Evolutionary conservation across 2,888 invertebrate species (phyloP), one percentile per base, ranked within the genome.

Genomic region (Calephelis perditalis): DNA sequence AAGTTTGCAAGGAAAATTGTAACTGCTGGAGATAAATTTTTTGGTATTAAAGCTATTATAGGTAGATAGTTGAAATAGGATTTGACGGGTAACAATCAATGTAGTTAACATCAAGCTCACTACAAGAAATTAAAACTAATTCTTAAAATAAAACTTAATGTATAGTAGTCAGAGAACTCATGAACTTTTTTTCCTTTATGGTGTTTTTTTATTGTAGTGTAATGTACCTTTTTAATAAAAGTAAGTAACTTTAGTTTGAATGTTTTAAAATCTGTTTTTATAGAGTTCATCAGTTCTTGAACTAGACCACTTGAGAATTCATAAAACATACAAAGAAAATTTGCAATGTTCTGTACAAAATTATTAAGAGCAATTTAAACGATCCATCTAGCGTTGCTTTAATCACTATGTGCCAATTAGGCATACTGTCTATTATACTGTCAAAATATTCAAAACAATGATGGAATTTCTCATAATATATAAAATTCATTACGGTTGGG

Each of bases 111-210:
- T n/a, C 8, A 40, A 40, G 40, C 40, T 40, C 40, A 40, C 40
- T 49, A 49, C 26, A 15, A 26, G 12, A 15, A 49, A 49, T 9
- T 26, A 49, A 26, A 26, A 9, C 26, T 49, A 49, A 49, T 49
- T 49, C 9, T 47, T 9, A 10, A 12, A 26, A 40, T 40, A n/a
- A 47, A 47, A 47, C 12, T 47, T 49, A 49, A 49, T 2, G 15
- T 49, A 49, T 49, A 49, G 26, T 49, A 49, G 26, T 49, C 26
- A 26, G 12, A 49, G 49, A 49, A 26, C 49, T 49, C 5, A 26
- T 10, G 26, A n/a, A 49, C 15, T 26, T 5, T 49, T 15, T 40
- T 40, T 40, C 1, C 6, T 40, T 7, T 8, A 40, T 40, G 2
- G 8, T 40, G 40, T 40, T 40, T 40, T 40, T 40, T 40, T 8